These are phyloP conservation scores for Sitta carolinensis DNA, from an alignment of 2,797 vertebrate species.

Conservation along the genomic window DNA sequence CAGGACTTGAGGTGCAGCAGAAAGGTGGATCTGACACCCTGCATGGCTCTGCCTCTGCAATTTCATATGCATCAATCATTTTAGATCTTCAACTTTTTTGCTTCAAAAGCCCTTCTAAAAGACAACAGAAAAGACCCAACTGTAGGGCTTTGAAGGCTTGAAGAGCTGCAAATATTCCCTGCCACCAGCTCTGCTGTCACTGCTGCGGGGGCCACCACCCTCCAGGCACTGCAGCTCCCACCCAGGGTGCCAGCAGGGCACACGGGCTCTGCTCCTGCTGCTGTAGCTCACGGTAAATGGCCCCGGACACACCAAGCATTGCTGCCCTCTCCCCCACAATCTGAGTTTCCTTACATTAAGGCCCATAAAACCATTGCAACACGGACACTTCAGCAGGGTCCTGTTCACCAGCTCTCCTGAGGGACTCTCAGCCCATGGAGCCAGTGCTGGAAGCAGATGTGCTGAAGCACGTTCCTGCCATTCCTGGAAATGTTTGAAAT, in stretches of 20 bases:
- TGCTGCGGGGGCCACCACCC: neutral
- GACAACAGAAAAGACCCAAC: neutral
- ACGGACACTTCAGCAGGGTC: accelerated
- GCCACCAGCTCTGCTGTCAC: neutral
- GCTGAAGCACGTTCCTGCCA: neutral
- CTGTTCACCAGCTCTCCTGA: neutral
- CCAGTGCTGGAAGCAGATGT: neutral
- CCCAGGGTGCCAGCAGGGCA: neutral
- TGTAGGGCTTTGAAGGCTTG: neutral
- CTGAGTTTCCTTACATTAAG: neutral
- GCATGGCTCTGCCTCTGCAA: neutral
- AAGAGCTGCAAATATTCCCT: accelerated
- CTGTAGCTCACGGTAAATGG: neutral
- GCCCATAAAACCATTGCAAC: neutral
- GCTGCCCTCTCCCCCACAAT: neutral
- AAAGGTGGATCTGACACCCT: neutral
- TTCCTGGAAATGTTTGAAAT: neutral
- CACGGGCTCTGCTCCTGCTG: accelerated
- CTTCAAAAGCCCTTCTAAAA: neutral
- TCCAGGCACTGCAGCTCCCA: accelerated
- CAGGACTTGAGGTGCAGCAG: neutral
- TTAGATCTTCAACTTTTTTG: neutral
- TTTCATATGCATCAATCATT: neutral
- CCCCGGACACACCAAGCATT: neutral
- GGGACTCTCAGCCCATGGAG: neutral